A percentile compares a stretch with the other conserved stretches of the same genome.
Evolutionary conservation across 2,113 vertebrate species (phyloP).

Genomic region (Colius striatus): DNA sequence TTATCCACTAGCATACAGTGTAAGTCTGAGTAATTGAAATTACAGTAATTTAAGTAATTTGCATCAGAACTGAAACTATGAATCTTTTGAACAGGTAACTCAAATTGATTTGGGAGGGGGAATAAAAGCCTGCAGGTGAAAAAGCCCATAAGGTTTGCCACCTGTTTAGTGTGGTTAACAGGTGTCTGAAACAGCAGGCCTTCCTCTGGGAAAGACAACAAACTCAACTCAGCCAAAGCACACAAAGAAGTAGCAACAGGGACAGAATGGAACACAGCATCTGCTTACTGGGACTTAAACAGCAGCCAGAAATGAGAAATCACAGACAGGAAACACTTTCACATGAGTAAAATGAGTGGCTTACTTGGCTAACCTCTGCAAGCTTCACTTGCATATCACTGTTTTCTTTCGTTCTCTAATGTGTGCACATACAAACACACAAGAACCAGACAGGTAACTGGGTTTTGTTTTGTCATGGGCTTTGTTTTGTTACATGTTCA

Average conservation of each 20-base stretch:
- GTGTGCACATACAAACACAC: background rate
- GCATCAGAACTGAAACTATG: background rate
- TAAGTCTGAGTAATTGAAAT: background rate
- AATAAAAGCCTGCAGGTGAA: slow-evolving; percentile 44
- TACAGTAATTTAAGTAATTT: background rate
- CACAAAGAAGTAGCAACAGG: slow-evolving; percentile 2
- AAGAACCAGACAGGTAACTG: background rate
- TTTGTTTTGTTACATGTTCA: background rate
- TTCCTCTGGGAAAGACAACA: slow-evolving; percentile 44
- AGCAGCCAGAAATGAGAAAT: slow-evolving; percentile 17
- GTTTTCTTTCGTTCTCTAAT: background rate
- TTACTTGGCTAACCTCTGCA: background rate
- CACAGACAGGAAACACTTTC: background rate
- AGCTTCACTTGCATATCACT: background rate
- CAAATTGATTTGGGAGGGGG: background rate
- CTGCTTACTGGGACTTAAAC: background rate
- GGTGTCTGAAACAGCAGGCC: slow-evolving; percentile 63
- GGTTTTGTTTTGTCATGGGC: background rate
- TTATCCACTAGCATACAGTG: background rate
- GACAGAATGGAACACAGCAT: slow-evolving; percentile 18
- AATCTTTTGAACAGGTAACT: background rate
- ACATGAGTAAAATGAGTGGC: background rate
- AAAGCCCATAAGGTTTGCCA: slow-evolving; percentile 43
- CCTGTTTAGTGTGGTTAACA: slow-evolving; percentile 55
- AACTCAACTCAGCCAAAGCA: background rate